Conservation (phyloP, 1,140 invertebrate species). For the Hestina assimilis region DNA sequence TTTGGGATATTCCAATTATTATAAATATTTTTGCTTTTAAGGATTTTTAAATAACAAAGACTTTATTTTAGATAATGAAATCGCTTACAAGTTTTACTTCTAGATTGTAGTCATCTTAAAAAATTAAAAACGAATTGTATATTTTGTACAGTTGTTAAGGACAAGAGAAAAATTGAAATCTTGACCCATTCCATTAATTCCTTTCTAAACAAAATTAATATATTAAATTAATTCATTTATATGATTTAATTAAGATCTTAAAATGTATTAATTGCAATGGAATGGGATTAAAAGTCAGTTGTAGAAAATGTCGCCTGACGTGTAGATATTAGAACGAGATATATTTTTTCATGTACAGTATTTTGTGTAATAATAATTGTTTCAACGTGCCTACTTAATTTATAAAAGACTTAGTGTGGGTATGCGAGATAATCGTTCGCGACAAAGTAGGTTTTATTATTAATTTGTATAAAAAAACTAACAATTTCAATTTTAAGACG, state of each 20-base stretch:
- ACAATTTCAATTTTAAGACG: slow-evolving; percentile 9
- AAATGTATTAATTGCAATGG: too few relatives aligned
- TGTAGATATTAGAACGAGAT: slow-evolving; percentile 49
- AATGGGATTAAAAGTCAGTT: too few relatives aligned
- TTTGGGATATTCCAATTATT: slow-evolving; percentile 23
- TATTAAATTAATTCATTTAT: too few relatives aligned
- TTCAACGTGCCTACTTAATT: slow-evolving; percentile 54
- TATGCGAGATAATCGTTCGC: slow-evolving; percentile 2
- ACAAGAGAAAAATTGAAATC: neutral
- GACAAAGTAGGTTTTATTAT: slow-evolving; percentile 23
- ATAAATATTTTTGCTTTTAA: slow-evolving; percentile 12
- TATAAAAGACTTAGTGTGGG: slow-evolving; percentile 33
- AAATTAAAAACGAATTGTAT: slow-evolving; percentile 20
- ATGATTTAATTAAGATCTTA: too few relatives aligned
- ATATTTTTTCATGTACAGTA: slow-evolving; percentile 62
- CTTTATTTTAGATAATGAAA: slow-evolving; percentile 35
- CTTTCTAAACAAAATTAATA: too few relatives aligned
- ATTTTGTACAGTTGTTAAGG: slow-evolving; percentile 33
- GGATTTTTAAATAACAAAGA: slow-evolving; percentile 30
- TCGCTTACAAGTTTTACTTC: slow-evolving; percentile 24
- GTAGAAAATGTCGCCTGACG: slow-evolving; percentile 29
- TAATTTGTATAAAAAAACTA: slow-evolving; percentile 26
- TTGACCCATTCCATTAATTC: too few relatives aligned
- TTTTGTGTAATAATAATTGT: slow-evolving; percentile 37
- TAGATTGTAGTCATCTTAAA: slow-evolving; percentile 20